Base-by-base conservation (phyloP, 1,140 invertebrate species). In the Bombus difficillimus region DNA sequence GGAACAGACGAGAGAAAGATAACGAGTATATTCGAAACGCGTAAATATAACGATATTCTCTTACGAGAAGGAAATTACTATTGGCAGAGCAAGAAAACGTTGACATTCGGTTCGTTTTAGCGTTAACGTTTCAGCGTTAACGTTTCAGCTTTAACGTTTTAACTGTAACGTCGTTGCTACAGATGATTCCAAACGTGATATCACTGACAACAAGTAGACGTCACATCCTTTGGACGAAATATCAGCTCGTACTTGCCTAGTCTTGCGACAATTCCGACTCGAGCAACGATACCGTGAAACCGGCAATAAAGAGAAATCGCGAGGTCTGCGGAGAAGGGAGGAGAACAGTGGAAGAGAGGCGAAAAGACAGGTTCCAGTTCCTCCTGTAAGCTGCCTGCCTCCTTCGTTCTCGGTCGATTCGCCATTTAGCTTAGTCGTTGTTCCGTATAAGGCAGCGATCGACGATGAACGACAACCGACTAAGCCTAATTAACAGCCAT, bases 401-500 rank as follows among this genome's bases (percentile, higher is more conserved):
- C 22, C 39, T 75, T 32, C 73, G 18, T 80, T 12, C 71, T 85
- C 83, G 85, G 0, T 28, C 10, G 81, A 87, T 92, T 88, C 88
- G 91, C 87, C 88, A 88, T 89, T 92, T 92, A 92, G 85, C 90
- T 92, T 91, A 87, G 89, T 90, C 90, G 87, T 76, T 73, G 80
- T 28, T 15, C 25, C 85, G 87, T 85, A 89, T 87, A 87, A 88
- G 87, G 90, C 83, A 80, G 84, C 78, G 34, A 84, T 62, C 74
- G 34, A 59, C 85, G 78, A 87, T 83, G 85, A 90, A 88, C 88
- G 89, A 91, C 91, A 90, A 91, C 89, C 92, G 86, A 89, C 86
- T 82, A 89, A 93, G 91, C 92, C 93, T 94, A 94, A 94, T 94
- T 94, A 94, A 93, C 92, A 92, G 91, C 88, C 87, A 90, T 89